phyloP scores from a whole-genome alignment of 1,140 invertebrate genomes.

The Calosoma granatense region DNA sequence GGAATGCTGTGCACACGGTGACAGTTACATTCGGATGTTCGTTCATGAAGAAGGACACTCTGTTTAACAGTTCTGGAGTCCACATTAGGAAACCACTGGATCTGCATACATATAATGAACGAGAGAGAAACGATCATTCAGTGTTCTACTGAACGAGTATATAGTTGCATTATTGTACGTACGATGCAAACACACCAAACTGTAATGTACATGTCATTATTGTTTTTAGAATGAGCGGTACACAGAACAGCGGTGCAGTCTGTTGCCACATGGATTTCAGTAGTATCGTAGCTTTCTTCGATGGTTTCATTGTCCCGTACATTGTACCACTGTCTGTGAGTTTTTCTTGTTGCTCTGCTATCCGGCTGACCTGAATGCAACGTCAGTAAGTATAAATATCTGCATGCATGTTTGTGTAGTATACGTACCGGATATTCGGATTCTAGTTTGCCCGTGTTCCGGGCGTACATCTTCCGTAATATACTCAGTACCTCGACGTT shows the following conservation, averaged over 20 bases:
- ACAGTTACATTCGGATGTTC: slow-evolving; percentile 16
- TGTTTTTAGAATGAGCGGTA: slow-evolving; percentile 40
- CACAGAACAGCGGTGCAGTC: slow-evolving; percentile 39
- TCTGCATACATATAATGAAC: slow-evolving; percentile 24
- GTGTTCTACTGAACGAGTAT: neutral
- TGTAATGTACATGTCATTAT: slow-evolving; percentile 44
- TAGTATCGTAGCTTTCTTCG: slow-evolving; percentile 16
- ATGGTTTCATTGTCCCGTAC: neutral
- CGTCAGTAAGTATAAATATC: neutral
- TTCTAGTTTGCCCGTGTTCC: neutral
- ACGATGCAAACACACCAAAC: slow-evolving; percentile 42
- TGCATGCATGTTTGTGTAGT: no score
- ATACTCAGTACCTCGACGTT: neutral
- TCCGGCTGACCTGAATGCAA: neutral
- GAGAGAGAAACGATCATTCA: slow-evolving; percentile 7
- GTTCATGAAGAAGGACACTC: slow-evolving; percentile 25
- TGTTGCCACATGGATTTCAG: slow-evolving; percentile 35
- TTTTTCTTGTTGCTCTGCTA: neutral
- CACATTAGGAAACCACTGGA: slow-evolving; percentile 42
- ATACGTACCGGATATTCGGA: neutral
- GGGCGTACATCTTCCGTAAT: neutral
- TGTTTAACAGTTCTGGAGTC: slow-evolving; percentile 45
- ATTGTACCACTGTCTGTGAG: neutral
- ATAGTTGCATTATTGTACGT: slow-evolving; percentile 17
- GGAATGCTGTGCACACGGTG: slow-evolving; percentile 24